These are phyloP conservation scores for Oreochromis mossambicus DNA, from an alignment of 2,797 vertebrate genomes.

Conservation along the genomic window DNA sequence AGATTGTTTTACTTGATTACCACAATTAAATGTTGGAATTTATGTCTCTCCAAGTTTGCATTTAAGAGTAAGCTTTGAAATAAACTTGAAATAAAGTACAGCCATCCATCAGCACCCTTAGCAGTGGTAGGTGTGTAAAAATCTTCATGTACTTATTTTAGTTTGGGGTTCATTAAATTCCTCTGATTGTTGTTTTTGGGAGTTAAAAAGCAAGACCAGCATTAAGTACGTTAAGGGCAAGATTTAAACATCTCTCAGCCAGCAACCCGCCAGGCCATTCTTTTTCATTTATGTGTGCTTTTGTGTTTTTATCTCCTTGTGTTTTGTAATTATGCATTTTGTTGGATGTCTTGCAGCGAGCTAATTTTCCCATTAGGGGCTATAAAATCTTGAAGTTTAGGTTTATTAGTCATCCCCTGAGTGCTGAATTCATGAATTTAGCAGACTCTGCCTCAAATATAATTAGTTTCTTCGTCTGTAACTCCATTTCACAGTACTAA, in stretches of 20 bases:
- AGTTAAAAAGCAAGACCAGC: not conserved
- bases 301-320: conserved; percentile 8
- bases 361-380: conserved; percentile 42
- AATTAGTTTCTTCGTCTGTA: conserved; percentile 51
- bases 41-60: not conserved
- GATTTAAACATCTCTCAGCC: not conserved
- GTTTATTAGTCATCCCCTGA: conserved; percentile 50
- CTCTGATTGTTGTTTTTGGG: not conserved
- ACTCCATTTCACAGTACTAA: conserved; percentile 40
- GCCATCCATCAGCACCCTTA: not conserved
- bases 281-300: not conserved
- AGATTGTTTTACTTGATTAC: not conserved
- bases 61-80: not conserved
- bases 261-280: not conserved
- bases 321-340: conserved; percentile 38
- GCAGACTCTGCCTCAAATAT: conserved; percentile 38
- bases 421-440: conserved; percentile 34
- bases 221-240: not conserved
- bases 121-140: not conserved
- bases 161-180: not conserved
- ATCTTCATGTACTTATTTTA: not conserved
- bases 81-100: not conserved
- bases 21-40: not conserved
- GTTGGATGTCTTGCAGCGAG: conserved; percentile 18
- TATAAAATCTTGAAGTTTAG: conserved; percentile 40